Evolutionary conservation across 2,888 invertebrate genomes (phyloP).

Genomic region (Sceliomorpha sp.): DNA sequence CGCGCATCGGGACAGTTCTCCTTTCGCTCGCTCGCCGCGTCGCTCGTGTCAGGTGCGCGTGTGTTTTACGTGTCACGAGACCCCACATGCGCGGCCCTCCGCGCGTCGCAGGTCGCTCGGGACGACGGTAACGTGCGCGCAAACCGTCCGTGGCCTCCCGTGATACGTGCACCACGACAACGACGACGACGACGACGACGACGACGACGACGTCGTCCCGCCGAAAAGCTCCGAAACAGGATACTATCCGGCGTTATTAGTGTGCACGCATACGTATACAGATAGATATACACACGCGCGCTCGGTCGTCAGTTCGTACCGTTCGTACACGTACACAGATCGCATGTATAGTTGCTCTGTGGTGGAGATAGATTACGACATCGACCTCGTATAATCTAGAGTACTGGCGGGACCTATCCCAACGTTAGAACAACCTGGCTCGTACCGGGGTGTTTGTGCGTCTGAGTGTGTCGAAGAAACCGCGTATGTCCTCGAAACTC

Average conservation of each 20-base stretch:
- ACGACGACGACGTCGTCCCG: no score
- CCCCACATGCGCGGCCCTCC: constrained; percentile 29
- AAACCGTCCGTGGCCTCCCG: constrained; percentile 28
- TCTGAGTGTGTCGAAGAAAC: constrained; percentile 47
- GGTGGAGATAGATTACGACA: constrained; percentile 47
- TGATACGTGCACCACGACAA: constrained; percentile 14
- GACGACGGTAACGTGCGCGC: constrained; percentile 38
- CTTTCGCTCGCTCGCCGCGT: constrained; percentile 48
- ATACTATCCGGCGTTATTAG: constrained; percentile 27
- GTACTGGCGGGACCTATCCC: constrained; percentile 64
- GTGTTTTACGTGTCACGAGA: constrained; percentile 48
- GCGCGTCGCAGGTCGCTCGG: constrained; percentile 3
- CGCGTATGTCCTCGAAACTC: no score
- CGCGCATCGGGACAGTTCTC: constrained; percentile 75
- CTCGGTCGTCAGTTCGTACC: no score
- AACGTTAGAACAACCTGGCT: constrained; percentile 58
- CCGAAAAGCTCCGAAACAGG: constrained; percentile 2
- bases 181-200: no score
- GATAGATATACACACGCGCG: no score
- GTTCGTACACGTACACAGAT: no score
- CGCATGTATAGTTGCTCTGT: constrained; percentile 1
- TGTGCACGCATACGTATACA: constrained; percentile 26
- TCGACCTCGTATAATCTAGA: constrained; percentile 41
- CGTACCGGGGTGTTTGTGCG: constrained; percentile 50
- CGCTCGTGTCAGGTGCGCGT: constrained; percentile 53